Conservation (phyloP, 37 sponge, comb jelly and placozoan species). For the Theonella swinhoei region DNA sequence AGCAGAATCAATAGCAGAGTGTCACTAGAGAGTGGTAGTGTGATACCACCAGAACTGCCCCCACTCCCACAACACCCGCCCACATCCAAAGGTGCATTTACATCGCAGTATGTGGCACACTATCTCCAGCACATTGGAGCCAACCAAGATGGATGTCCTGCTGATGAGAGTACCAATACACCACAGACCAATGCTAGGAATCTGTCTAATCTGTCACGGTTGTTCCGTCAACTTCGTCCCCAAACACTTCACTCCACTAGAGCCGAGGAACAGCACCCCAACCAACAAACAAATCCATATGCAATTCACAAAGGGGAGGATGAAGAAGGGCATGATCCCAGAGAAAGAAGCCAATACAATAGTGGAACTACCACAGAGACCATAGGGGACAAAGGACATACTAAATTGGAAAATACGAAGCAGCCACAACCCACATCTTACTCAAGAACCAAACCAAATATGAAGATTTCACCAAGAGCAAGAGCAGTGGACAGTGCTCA, state of each 20-base stretch:
- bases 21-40: neutral
- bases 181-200: constrained; percentile 41
- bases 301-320: neutral
- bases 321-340: too few relatives aligned
- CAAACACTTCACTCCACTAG: neutral
- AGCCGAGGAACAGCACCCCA: neutral
- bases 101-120: constrained; percentile 56
- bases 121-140: constrained; percentile 30
- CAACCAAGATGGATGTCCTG: neutral
- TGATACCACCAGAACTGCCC: neutral
- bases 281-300: neutral
- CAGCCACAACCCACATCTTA: too few relatives aligned
- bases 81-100: constrained; percentile 20
- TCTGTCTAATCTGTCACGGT: constrained; percentile 61
- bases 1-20: constrained; percentile 1
- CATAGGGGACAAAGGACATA: too few relatives aligned
- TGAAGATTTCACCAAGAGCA: neutral
- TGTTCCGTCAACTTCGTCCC: constrained; percentile 61
- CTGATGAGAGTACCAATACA: neutral
- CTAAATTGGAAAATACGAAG: too few relatives aligned
- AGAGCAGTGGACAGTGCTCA: neutral
- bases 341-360: too few relatives aligned
- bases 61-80: too few relatives aligned
- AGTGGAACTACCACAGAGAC: too few relatives aligned
- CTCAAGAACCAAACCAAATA: too few relatives aligned